Base-by-base conservation (phyloP, 2,113 vertebrate species). In the Austrofundulus limnaeus region DNA sequence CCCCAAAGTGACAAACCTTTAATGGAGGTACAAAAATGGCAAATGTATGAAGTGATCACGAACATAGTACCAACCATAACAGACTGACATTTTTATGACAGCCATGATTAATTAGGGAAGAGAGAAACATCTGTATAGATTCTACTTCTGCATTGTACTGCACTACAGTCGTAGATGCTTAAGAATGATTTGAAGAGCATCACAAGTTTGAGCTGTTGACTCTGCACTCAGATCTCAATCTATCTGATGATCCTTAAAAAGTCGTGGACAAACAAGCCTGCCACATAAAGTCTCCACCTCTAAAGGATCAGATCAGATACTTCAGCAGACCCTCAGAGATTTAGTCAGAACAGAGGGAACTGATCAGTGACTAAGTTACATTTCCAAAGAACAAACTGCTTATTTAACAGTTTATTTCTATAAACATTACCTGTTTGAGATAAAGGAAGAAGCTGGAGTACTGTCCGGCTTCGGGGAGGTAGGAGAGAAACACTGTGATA, bases 361-460 rank as follows among this genome's bases (percentile, higher is more conserved):
- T 19, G 42, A 16, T 45, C 19, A 11, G 23, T 50, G 13, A 3
- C 4, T 24, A 15, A 13, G 24, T 4, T 16, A 2, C 11, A 11
- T 17, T 17, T 25, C 9, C 12, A n/a, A 7, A 31, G 49, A 28
- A 16, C 8, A 28, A 51, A n/a, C n/a, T n/a, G n/a, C n/a, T n/a
- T n/a, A n/a, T n/a, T n/a, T n/a, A n/a, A n/a, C n/a, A n/a, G 41
- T 42, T 42, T 42, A 2, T 42, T 55, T 39, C 6, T 49, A 41
- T 3, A 39, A 21, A 48, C 0, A 1, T 74, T 82, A 96, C 95
- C 95, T 96, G 95, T 79, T 90, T 90, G 66, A 96, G 91, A 89
- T 96, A 96, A 28, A 96, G 93, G 90, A 96, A 95, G 84, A 96
- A 96, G 84, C 95, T 96, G 89, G 95, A 96, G 84, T 96, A 96